Evolutionary conservation across 2,888 invertebrate genomes (phyloP), one percentile per base, ranked within the genome.

Genomic region (Nemotelus nigrinus): DNA sequence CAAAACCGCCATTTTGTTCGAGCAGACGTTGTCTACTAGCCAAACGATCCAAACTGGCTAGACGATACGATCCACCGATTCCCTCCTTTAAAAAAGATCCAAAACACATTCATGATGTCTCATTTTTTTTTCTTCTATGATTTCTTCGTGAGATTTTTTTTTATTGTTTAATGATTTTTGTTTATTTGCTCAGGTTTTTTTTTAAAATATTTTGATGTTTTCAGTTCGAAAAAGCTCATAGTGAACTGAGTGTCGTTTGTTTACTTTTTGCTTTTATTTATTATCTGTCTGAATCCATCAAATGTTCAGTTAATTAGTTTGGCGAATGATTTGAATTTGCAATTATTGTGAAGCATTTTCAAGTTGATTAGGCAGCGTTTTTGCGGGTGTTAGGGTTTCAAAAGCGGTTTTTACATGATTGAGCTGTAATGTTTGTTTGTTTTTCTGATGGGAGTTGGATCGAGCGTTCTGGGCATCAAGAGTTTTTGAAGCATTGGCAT

Each of bases 1-100:
- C 83, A 75, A 81, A 78, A 75, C 83, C 83, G 79, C 82, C 81
- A 77, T 83, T 83, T 77, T 92, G 92, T 84, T 94, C 94, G 84
- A 94, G 92, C 83, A 94, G 92, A 85, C 94, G 92, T 87, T 95
- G 95, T 79, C 94, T 90, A 82, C 94, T 90, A 67, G 95, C 95
- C 84, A 95, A 89, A 85, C 94, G 90, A 87, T 95, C 95, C 80
- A 95, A 90, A 85, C 94, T 94, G 77, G 94, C 93, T 82, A 95
- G 89, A 80, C 92, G 89, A 87, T 94, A 95, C 77, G 94, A 94
- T 83, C 93, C 92, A 82, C 93, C 92, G 80, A 91, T 88, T 82
- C 91, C 90, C 84, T 93, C 93, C 83, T 83, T 82, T 80, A 81
- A 81, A 82, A 79, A 43, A 6, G 43, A 25, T 63, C 25, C 25